Evolutionary conservation across 2,113 vertebrate genomes (phyloP), one percentile per base, ranked within the genome.

Genomic region (Leucoraja erinaceus): DNA sequence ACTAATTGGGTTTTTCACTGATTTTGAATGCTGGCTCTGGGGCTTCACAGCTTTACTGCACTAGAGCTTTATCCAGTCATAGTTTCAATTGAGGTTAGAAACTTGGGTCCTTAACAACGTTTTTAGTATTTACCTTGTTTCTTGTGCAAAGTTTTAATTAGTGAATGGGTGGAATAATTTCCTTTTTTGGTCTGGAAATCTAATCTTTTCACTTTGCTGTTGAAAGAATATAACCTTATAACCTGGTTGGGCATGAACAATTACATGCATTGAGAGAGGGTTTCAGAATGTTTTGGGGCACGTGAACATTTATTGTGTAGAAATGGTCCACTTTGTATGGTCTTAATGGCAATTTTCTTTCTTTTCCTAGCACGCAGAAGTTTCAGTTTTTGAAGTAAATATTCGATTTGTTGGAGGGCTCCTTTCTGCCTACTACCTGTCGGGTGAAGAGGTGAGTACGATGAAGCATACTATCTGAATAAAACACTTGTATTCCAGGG

Each of bases 351-450:
- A 38, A 54, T 93, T 66, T 91, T 1, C 95, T 95, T 95, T 96
- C 8, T 95, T 94, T 94, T 93, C 77, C 81, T 95, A 99, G 99
- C 98, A 99, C 38, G 97, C 98, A 54, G 99, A 99, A 94, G 97
- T 99, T 94, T 99, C 99, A 0, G 98, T 99, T 94, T 99, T 99
- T 94, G 98, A 99, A 97, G 98, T 99, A 94, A 99, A 99, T 94
- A 99, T 99, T 93, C 97, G 99, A 86, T 99, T 99, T 93, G 98
- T 99, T 0, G 99, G 99, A 94, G 99, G 99, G 93, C 96, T 99
- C 0, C 97, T 99, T 93, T 99, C 99, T 33, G 99, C 99, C 31
- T 99, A 99, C 95, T 99, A 99, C 95, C 97, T 99, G 94, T 99
- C 98, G 92, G 98, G 99, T 93, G 98, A 99, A 96, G 98, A 99